Conservation (phyloP, 1,140 invertebrate species). For the Brachionus calyciflorus region DNA sequence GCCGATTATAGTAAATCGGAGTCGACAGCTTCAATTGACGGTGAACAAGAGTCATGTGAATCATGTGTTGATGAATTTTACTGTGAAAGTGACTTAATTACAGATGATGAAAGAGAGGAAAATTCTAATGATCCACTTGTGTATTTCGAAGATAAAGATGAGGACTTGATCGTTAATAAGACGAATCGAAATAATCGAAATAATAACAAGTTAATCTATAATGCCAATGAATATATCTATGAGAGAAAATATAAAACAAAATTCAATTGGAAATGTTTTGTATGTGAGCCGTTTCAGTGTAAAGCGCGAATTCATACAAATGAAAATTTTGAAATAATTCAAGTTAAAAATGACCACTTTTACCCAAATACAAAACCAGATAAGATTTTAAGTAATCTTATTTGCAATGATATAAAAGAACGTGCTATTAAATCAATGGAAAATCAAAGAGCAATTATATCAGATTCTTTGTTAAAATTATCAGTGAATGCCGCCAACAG, state of each 20-base stretch:
- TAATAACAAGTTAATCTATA: conserved; percentile 17
- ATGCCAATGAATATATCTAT: background rate
- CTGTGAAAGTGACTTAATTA: background rate
- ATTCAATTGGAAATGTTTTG: conserved; percentile 10
- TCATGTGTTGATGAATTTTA: conserved; percentile 16
- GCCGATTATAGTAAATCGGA: conserved; percentile 14
- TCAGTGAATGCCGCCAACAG: background rate
- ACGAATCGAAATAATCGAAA: background rate
- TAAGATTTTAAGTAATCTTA: background rate
- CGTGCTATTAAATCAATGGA: background rate
- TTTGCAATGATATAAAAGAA: conserved; percentile 14
- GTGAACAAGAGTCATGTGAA: background rate
- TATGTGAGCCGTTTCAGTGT: conserved; percentile 11
- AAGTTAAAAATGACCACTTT: background rate
- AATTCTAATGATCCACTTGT: background rate
- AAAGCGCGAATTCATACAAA: conserved; percentile 19
- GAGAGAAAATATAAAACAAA: conserved; percentile 29
- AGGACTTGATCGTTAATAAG: background rate
- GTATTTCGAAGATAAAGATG: background rate
- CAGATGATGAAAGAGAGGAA: conserved; percentile 4
- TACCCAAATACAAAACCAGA: conserved; percentile 1
- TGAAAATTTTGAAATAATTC: conserved; percentile 19
- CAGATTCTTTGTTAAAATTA: background rate
- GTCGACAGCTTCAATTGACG: conserved; percentile 9
- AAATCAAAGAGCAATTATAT: conserved; percentile 17